These are phyloP conservation scores for Eucidaris tribuloides DNA, from an alignment of 35 echinoderm and acorn worm species.

Conservation along the genomic window DNA sequence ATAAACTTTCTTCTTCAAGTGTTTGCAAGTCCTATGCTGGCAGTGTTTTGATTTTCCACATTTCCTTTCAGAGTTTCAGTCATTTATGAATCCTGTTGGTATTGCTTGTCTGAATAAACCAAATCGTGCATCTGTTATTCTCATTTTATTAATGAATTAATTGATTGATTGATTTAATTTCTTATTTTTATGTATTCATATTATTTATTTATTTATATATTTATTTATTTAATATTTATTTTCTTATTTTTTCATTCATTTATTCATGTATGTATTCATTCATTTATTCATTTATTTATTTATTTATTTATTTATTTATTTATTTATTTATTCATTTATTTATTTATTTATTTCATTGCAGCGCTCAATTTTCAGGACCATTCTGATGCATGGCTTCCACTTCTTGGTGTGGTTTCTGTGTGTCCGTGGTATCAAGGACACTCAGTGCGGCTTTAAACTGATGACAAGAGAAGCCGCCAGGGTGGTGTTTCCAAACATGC, in stretches of 20 bases:
- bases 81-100: not conserved
- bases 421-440: conserved; percentile 83
- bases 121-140: not conserved
- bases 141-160: no score
- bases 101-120: not conserved
- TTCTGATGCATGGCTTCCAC: conserved; percentile 99
- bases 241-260: no score
- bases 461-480: conserved; percentile 72
- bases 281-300: not conserved
- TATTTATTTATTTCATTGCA: conserved; percentile 50
- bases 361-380: conserved; percentile 87
- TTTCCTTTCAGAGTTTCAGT: not conserved
- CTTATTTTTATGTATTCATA: no score
- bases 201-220: no score
- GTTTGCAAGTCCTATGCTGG: not conserved
- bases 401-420: conserved; percentile 96
- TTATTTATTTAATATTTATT: no score
- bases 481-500: conserved; percentile 70
- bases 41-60: no score
- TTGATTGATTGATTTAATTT: no score
- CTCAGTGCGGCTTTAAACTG: conserved; percentile 97
- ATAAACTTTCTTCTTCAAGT: not conserved
- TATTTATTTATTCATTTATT: not conserved
- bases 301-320: not conserved
- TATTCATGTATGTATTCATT: no score